These are phyloP conservation scores for Siniperca chuatsi DNA, from an alignment of 2,113 vertebrate genomes.

Conservation along the genomic window DNA sequence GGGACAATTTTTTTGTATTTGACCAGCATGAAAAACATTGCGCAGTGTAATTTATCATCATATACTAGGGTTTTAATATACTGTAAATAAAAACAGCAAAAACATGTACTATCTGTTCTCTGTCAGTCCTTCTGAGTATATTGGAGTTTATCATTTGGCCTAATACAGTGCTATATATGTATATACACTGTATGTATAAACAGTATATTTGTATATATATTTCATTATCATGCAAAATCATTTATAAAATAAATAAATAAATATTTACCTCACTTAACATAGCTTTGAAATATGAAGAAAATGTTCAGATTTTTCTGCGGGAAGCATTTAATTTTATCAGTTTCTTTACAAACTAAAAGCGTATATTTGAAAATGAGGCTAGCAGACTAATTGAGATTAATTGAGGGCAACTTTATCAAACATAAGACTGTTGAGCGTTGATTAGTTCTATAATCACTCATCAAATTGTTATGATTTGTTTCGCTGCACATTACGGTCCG, in stretches of 20 bases:
- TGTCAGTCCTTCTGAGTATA: no score
- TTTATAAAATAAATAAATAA: not conserved
- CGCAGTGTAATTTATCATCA: not conserved
- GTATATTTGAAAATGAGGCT: constrained; percentile 12
- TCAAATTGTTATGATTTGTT: constrained; percentile 19
- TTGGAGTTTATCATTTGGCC: no score
- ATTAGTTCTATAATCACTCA: constrained; percentile 48
- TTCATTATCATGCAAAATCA: no score
- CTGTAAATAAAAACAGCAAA: not conserved
- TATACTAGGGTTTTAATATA: no score
- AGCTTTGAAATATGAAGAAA: not conserved
- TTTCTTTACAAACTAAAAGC: constrained; percentile 1
- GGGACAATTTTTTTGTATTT: not conserved
- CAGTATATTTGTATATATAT: no score
- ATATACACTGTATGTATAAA: no score
- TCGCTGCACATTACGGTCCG: not conserved
- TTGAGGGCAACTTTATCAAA: constrained; percentile 4
- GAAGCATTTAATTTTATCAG: not conserved
- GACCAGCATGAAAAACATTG: not conserved
- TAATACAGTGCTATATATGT: no score
- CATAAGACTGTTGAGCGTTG: constrained; percentile 11
- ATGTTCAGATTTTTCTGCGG: not conserved
- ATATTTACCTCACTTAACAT: not conserved
- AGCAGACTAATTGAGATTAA: constrained; percentile 27
- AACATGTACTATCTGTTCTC: no score